phyloP scores from a whole-genome alignment of 2,113 vertebrate genomes.

The Lichenostomus cassidix region DNA sequence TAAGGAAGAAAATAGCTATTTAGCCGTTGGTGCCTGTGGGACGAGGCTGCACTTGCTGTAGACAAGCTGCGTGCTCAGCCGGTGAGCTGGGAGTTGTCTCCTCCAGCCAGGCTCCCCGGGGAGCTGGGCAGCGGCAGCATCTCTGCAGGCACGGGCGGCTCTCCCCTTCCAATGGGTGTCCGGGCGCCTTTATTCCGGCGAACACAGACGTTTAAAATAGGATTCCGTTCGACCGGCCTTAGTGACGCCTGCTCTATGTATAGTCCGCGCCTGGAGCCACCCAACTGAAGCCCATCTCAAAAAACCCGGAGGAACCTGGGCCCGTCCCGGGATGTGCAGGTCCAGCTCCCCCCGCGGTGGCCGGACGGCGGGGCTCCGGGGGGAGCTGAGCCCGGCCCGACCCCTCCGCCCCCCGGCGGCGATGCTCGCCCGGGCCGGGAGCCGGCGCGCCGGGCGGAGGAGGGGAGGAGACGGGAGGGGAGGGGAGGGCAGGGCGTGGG shows the following conservation, averaged over 20 bases:
- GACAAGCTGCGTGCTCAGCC: too few relatives aligned
- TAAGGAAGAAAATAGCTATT: neutral
- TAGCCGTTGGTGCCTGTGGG: accelerated
- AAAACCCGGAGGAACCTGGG: neutral
- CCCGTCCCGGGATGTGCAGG: neutral
- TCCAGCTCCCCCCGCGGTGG: neutral
- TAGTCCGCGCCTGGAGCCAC: conserved; percentile 41
- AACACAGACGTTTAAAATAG: conserved; percentile 71
- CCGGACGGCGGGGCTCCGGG: neutral
- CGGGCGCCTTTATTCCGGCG: conserved; percentile 33
- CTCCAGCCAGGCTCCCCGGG: neutral
- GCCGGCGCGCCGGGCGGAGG: neutral
- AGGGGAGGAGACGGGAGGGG: neutral
- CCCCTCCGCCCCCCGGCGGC: neutral
- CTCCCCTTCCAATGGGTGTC: neutral
- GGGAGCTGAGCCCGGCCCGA: neutral
- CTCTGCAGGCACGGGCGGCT: neutral
- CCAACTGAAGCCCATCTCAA: neutral
- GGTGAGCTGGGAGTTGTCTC: neutral
- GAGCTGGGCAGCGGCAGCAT: neutral
- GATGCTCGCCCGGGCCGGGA: neutral
- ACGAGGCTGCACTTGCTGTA: accelerated
- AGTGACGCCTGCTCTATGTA: conserved; percentile 68
- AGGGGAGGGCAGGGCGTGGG: neutral
- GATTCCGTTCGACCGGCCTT: conserved; percentile 53